Percentiles rank a stretch among this genome's conserved stretches.
phyloP scores from a whole-genome alignment of 2,113 vertebrate species.

The Chloebia gouldiae region DNA sequence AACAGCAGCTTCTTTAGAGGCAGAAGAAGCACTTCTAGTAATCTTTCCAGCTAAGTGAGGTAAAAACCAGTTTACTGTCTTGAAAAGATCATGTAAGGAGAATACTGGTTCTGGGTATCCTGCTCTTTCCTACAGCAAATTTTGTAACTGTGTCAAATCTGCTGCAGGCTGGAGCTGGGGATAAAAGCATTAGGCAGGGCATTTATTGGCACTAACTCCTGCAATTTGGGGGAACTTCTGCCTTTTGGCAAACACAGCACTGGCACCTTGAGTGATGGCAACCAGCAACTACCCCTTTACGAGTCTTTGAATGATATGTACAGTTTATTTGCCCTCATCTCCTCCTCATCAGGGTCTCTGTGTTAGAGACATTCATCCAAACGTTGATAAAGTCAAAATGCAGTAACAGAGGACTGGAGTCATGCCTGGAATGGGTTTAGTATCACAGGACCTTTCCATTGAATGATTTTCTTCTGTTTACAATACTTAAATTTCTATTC shows the following conservation, averaged over 20 bases:
- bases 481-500: not conserved
- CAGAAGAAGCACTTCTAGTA: not conserved
- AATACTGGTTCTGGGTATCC: not conserved
- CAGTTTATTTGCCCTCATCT: not conserved
- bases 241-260: not conserved
- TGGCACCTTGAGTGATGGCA: not conserved
- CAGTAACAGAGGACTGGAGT: not conserved
- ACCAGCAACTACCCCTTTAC: not conserved
- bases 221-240: not conserved
- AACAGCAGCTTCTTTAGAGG: not conserved
- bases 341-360: not conserved
- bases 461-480: not conserved
- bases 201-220: not conserved
- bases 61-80: not conserved
- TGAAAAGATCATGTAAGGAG: not conserved
- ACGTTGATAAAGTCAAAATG: fast-evolving
- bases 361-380: not conserved
- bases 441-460: not conserved
- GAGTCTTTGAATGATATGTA: not conserved
- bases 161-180: not conserved
- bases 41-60: not conserved
- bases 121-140: not conserved
- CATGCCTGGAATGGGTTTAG: not conserved
- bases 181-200: not conserved
- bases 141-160: not conserved